phyloP scores from a whole-genome alignment of 2,888 invertebrate species.

The Trimorus sp. region DNA sequence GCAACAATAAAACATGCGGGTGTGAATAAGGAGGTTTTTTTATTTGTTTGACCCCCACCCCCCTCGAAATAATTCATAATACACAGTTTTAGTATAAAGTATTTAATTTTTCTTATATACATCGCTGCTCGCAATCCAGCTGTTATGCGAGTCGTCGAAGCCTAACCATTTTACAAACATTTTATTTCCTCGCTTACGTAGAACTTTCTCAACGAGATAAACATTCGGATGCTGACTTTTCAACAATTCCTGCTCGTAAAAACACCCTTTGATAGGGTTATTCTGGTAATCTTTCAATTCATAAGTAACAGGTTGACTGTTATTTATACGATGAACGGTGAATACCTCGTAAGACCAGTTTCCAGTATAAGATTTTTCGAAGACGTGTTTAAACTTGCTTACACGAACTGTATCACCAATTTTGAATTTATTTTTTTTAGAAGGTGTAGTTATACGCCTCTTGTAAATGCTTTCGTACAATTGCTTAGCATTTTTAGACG shows the following conservation, averaged over 20 bases:
- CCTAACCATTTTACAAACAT: conserved; percentile 38
- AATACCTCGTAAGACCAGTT: conserved; percentile 36
- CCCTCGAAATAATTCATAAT: too few species aligned
- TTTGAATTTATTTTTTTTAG: conserved; percentile 14
- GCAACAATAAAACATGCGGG: too few species aligned
- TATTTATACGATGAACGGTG: conserved; percentile 25
- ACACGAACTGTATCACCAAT: conserved; percentile 27
- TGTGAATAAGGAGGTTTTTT: too few species aligned
- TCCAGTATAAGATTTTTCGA: conserved; percentile 30
- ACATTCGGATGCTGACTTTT: conserved; percentile 11
- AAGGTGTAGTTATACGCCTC: too few species aligned
- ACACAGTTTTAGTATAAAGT: too few species aligned
- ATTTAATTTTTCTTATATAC: background rate
- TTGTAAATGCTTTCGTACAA: conserved; percentile 14
- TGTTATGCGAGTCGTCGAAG: conserved; percentile 19
- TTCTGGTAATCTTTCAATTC: conserved; percentile 30
- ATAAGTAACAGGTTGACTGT: conserved; percentile 25
- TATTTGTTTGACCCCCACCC: too few species aligned
- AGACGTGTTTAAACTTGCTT: conserved; percentile 33
- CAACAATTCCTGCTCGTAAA: conserved; percentile 35
- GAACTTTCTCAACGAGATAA: conserved; percentile 25
- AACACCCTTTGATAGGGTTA: conserved; percentile 19
- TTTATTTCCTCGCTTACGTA: conserved; percentile 24
- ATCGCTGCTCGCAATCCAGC: conserved; percentile 30
- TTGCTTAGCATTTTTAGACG: conserved; percentile 26